phyloP scores from a whole-genome alignment of 2,113 vertebrate genomes.

The Ailurus styani region DNA sequence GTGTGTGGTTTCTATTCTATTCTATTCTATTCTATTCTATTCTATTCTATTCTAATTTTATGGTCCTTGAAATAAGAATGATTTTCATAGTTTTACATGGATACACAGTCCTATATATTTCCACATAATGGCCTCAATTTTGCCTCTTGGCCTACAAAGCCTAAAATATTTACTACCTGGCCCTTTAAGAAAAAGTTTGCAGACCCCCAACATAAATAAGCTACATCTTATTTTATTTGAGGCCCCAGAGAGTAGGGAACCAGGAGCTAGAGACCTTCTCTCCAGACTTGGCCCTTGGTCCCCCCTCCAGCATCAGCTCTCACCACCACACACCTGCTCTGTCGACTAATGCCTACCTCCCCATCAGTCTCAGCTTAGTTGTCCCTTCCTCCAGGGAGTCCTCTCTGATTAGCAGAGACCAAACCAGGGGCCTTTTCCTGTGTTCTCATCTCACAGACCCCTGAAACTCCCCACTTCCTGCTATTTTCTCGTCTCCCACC shows the following conservation, averaged over 20 bases:
- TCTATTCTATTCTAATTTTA: no score
- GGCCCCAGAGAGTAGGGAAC: neutral
- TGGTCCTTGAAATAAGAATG: neutral
- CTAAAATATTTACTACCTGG: neutral
- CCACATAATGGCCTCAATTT: neutral
- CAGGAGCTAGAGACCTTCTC: neutral
- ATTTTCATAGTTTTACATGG: neutral
- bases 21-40: no score
- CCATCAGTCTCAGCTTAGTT: neutral
- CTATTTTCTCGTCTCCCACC: neutral
- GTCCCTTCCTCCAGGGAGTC: constrained; percentile 1
- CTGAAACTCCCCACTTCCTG: neutral
- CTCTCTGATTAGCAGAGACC: neutral
- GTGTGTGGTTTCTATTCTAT: no score
- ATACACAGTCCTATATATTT: neutral
- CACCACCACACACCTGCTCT: neutral
- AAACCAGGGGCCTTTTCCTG: neutral
- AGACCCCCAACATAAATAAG: neutral
- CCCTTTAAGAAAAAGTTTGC: neutral
- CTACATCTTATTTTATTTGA: neutral
- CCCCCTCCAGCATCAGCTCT: neutral
- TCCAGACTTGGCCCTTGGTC: neutral
- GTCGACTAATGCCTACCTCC: neutral
- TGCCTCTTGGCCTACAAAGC: neutral
- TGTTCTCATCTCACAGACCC: neutral